Evolutionary conservation across 92 coral and sea anemone genomes (phyloP).

Genomic region (Epizoanthus scotinus): DNA sequence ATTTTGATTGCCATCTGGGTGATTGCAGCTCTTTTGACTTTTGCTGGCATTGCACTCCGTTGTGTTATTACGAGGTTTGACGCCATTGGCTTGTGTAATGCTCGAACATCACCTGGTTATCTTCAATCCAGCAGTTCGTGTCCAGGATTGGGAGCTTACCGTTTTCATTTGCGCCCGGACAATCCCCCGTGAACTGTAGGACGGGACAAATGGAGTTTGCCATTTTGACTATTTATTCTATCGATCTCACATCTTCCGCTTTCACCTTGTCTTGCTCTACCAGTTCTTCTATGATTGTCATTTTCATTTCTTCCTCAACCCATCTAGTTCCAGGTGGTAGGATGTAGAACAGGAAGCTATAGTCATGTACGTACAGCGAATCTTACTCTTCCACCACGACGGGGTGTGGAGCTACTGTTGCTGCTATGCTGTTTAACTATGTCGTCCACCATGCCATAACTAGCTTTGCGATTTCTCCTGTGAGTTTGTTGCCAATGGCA

Average conservation of each 20-base stretch:
- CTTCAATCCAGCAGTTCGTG: too few relatives aligned
- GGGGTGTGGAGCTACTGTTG: not conserved
- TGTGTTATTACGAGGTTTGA: too few relatives aligned
- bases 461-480: not conserved
- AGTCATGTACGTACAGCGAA: not conserved
- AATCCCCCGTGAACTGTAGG: too few relatives aligned
- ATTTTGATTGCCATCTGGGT: too few relatives aligned
- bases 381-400: not conserved
- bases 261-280: not conserved
- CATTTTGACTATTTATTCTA: too few relatives aligned
- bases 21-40: too few relatives aligned
- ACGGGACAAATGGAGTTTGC: too few relatives aligned
- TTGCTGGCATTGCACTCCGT: too few relatives aligned
- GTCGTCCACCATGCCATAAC: not conserved
- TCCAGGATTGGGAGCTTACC: too few relatives aligned
- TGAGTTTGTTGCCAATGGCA: not conserved
- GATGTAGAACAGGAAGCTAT: not conserved
- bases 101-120: too few relatives aligned
- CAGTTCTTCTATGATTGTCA: conserved; percentile 2
- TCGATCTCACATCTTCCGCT: not conserved
- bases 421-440: not conserved
- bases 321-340: conserved; percentile 19
- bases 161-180: too few relatives aligned
- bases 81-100: too few relatives aligned
- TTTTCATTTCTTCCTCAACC: conserved; percentile 11